phyloP scores from a whole-genome alignment of 2,888 invertebrate species.

The Ophion ventricosus region DNA sequence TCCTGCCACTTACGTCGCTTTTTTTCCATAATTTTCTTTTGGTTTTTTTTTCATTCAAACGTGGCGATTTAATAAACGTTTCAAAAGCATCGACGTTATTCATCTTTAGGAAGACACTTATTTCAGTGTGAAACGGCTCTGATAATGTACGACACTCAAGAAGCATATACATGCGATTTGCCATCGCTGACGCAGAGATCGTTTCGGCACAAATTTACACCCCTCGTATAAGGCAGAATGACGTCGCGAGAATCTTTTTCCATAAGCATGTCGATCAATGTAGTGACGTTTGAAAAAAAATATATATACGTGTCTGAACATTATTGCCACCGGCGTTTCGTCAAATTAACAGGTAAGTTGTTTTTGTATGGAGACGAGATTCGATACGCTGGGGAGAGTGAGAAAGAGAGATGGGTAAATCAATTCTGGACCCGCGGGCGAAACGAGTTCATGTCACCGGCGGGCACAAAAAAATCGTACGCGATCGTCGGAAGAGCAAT shows the following conservation, averaged over 20 bases:
- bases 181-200: background rate
- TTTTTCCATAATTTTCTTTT: background rate
- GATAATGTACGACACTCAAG: slow-evolving; percentile 3
- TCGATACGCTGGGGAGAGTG: background rate
- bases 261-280: background rate
- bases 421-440: background rate
- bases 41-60: slow-evolving; percentile 17
- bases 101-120: background rate
- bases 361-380: background rate
- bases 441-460: background rate
- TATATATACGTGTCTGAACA: background rate
- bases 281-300: background rate
- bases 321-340: slow-evolving; percentile 7
- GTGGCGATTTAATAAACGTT: slow-evolving; percentile 45
- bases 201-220: slow-evolving; percentile 1
- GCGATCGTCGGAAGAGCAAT: background rate
- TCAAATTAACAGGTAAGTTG: slow-evolving; percentile 25
- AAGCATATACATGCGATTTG: background rate
- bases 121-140: background rate
- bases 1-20: slow-evolving; percentile 1
- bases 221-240: background rate
- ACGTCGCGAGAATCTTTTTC: background rate
- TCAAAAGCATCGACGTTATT: slow-evolving; percentile 21
- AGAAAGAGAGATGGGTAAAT: background rate
- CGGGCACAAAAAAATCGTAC: background rate